Evolutionary conservation across 2,113 vertebrate species (phyloP), one percentile per base, ranked within the genome.

Genomic region (Dicerorhinus sumatrensis): DNA sequence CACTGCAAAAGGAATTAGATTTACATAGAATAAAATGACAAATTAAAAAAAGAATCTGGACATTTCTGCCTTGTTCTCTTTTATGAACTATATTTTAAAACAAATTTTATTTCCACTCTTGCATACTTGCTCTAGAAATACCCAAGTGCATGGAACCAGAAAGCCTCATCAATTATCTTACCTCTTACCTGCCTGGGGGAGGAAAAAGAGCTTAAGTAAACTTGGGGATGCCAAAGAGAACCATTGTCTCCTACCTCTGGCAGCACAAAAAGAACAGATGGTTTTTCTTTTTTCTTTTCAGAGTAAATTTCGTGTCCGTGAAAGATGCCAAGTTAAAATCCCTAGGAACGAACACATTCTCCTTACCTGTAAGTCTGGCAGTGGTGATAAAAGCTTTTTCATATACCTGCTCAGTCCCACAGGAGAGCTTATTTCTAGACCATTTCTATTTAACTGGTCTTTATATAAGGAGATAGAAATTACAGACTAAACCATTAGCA

Each of bases 311-410:
- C 95, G 65, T 48, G 56, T 58, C 62, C 0, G 0, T 63, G 80
- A 54, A 95, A 87, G 36, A 29, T 88, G 54, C 92, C 93, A 95
- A 62, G 46, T 76, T 88, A 82, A 88, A 97, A 77, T 96, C 62
- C 58, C 46, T 70, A 82, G 75, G 86, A 95, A 81, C 0, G 6
- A 72, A 27, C 2, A 31, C 25, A 21, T 77, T 62, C 48, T 89
- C 46, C 73, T 39, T 33, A 83, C 77, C 72, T 83, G 39, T 5
- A 87, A 89, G 33, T n/a, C 69, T 96, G 51, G 39, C 17, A 7
- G 20, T 33, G 62, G 77, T 39, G 86, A 95, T 82, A 92, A 97
- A 96, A 96, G 79, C n/a, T 54, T 96, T 84, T 58, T 72, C 42
- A 25, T 14, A 73, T 29, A 20, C 39, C 27, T 92, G 29, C 31